Conservation (phyloP, 2,113 vertebrate species). For the Paratilapia polleni region DNA sequence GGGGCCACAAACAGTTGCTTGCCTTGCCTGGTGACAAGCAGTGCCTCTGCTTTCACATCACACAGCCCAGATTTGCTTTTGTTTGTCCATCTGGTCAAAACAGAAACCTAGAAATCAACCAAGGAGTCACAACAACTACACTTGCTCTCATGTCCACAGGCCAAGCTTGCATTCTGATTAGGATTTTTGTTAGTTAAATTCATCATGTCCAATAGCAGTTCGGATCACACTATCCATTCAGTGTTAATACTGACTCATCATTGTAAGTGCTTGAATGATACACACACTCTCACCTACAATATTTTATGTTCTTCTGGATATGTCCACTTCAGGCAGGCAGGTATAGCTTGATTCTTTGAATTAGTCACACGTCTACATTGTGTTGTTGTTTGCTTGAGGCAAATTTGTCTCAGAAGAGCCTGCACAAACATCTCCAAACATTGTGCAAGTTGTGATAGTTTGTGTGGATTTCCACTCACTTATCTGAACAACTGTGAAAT, state of each 20-base stretch:
- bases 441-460: constrained; percentile 12
- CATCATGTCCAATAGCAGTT: neutral
- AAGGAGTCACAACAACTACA: neutral
- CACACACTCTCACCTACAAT: neutral
- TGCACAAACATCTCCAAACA: constrained; percentile 6
- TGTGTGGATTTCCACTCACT: constrained; percentile 21
- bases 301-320: neutral
- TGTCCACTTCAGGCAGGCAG: neutral
- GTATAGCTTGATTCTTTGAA: constrained; percentile 30
- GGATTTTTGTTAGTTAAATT: too few relatives aligned
- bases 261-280: neutral
- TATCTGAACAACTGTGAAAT: constrained; percentile 50
- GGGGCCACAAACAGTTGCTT: too few relatives aligned
- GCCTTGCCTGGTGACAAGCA: too few relatives aligned
- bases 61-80: neutral
- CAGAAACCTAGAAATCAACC: neutral
- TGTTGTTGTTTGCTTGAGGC: constrained; percentile 12
- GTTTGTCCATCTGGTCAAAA: neutral
- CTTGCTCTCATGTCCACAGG: neutral
- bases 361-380: constrained; percentile 34
- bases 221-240: neutral
- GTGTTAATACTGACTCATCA: neutral
- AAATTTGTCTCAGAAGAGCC: constrained; percentile 14
- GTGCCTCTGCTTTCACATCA: neutral
- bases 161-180: neutral